Base-by-base conservation (phyloP, 2,888 invertebrate genomes). In the Tachina grossa region DNA sequence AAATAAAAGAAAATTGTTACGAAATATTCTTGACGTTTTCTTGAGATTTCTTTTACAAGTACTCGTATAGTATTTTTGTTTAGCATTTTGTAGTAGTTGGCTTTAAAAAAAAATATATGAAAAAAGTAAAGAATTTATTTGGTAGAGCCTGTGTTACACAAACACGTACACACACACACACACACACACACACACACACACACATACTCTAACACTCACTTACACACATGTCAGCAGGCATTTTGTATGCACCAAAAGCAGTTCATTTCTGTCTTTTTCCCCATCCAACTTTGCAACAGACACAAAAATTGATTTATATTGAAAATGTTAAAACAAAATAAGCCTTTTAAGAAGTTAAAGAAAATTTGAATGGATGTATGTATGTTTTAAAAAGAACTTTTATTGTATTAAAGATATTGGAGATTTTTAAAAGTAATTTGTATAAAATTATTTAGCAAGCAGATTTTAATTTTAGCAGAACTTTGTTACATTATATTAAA, bases 271-370 rank as follows among this genome's bases (percentile, higher is more conserved):
- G 66, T 80, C 74, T 66, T 65, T 47, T 57, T 66, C 71, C 61
- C 61, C 5, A 43, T 66, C 13, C 31, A 31, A 31, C 31, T 78
- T 39, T 77, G 53, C 55, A 78, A 71, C 75, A 83, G 83, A 76
- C 82, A 74, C 85, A 53, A 75, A 83, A 87, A 87, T 87, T 87
- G 87, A 87, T 87, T 87, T 87, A 87, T 87, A 87, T 87, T 85
- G 85, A 87, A 83, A 74, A 82, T 87, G 66, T 81, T 78, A 55
- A 76, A 80, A 83, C 76, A 66, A 83, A 74, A 72, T 74, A 83
- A 80, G 83, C 76, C 83, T 80, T 83, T 79, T 61, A 75, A 76
- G 82, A 82, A 45, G 55, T 75, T 71, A n/a, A 63, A 55, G 19
- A 2, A 63, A 79, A 72, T 79, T 79, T 71, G 47, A 55, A 55